Conservation (phyloP, 1,140 invertebrate species). For the Drosophila sulfurigaster region DNA sequence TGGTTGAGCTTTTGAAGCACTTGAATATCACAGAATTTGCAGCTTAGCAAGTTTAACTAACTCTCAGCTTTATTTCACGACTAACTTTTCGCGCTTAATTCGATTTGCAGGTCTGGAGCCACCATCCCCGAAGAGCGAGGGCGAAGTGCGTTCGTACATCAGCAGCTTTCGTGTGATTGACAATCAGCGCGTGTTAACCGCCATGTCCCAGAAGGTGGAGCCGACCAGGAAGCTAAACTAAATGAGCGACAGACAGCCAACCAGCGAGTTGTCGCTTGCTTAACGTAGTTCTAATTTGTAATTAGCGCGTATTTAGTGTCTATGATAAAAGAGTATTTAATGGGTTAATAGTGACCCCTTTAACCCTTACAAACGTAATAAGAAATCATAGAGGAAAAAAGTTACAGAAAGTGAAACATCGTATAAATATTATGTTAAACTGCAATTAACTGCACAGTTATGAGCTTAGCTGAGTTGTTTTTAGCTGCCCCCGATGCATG, state of each 20-base stretch:
- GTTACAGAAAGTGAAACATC: conserved; percentile 4
- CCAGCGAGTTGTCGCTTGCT: conserved; percentile 26
- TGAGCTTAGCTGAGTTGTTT: conserved; percentile 68
- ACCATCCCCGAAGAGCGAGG: conserved; percentile 89
- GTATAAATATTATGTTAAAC: conserved; percentile 43
- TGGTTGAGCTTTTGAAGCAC: neutral
- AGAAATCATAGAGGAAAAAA: neutral
- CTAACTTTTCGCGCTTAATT: conserved; percentile 6
- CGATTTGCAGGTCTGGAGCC: conserved; percentile 87
- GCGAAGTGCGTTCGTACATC: conserved; percentile 88
- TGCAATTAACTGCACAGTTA: conserved; percentile 69
- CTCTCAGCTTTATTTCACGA: neutral
- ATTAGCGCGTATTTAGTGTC: conserved; percentile 40
- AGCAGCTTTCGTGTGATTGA: conserved; percentile 91
- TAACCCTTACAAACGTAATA: neutral
- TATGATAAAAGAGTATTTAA: conserved; percentile 30
- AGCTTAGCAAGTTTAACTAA: neutral
- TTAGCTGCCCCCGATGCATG: conserved; percentile 29
- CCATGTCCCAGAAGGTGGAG: conserved; percentile 90
- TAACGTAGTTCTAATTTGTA: conserved; percentile 20
- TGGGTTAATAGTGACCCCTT: neutral
- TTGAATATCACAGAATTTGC: neutral
- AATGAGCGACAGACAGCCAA: conserved; percentile 16
- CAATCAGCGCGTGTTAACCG: conserved; percentile 91
- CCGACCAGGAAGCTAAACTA: conserved; percentile 83